A percentile compares a stretch with the other conserved stretches of the same genome.
phyloP scores from a whole-genome alignment of 2,113 vertebrate species.

The Anthoscopus minutus region DNA sequence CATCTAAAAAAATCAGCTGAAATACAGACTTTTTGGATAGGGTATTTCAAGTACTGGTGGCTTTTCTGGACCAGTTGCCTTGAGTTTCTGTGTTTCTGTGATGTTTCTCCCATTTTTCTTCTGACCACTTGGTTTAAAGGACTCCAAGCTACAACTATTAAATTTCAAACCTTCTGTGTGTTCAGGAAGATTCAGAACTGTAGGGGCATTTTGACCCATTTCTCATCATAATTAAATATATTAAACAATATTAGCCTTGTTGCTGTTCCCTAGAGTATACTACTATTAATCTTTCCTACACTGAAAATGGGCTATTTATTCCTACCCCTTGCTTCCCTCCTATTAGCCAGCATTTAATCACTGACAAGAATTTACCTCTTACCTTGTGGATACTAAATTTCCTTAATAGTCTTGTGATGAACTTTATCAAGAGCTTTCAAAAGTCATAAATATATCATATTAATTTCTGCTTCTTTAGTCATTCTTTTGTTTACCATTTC shows the following conservation, averaged over 20 bases:
- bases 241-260: background rate
- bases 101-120: background rate
- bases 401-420: constrained; percentile 20
- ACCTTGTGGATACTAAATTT: constrained; percentile 33
- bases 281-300: background rate
- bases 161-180: background rate
- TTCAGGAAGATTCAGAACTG: background rate
- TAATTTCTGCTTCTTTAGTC: background rate
- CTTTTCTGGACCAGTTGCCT: background rate
- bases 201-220: background rate
- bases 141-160: background rate
- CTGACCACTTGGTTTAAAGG: background rate
- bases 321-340: constrained; percentile 1
- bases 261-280: background rate
- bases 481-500: background rate
- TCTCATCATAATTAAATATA: background rate
- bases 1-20: background rate
- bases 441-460: background rate
- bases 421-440: constrained; percentile 40
- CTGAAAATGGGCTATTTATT: background rate
- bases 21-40: background rate
- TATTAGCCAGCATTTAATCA: constrained; percentile 28
- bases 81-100: background rate
- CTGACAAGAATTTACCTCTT: constrained; percentile 21
- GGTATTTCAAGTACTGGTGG: background rate